A percentile compares a stretch with the other conserved stretches of the same genome.
Conservation (phyloP, 2,113 vertebrate genomes). For the Coturnix japonica region DNA sequence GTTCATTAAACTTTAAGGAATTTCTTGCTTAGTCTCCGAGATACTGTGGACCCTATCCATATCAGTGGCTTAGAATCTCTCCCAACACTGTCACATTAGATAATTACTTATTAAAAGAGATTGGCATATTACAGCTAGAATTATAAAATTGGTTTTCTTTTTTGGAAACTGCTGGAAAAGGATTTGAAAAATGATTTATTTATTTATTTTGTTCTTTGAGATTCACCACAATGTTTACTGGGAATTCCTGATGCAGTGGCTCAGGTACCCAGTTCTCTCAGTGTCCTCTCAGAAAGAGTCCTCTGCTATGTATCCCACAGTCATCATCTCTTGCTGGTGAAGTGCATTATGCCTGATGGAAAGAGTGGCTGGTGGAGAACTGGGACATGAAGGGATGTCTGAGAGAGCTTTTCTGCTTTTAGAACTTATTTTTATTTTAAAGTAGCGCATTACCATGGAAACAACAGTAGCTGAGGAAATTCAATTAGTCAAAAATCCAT, state of each 20-base stretch:
- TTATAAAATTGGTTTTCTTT: background rate
- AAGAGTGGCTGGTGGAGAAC: background rate
- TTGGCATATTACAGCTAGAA: background rate
- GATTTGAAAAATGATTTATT: background rate
- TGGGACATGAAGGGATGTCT: background rate
- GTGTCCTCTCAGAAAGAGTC: rapidly evolving
- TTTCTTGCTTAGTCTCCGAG: background rate
- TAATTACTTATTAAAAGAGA: background rate
- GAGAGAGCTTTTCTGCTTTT: background rate
- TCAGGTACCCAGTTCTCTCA: background rate
- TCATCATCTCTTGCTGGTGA: background rate
- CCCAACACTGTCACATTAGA: background rate
- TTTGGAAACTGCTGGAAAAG: background rate
- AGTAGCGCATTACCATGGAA: constrained; percentile 5
- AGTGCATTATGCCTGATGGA: rapidly evolving
- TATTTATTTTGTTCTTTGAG: background rate
- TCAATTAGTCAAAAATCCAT: constrained; percentile 9
- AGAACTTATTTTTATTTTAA: background rate
- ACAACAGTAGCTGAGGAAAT: background rate
- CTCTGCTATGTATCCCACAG: background rate
- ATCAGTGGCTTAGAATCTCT: background rate
- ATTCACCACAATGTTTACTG: rapidly evolving
- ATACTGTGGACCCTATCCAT: background rate
- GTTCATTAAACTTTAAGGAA: background rate
- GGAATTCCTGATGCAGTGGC: background rate